Evolutionary conservation across 2,113 vertebrate species (phyloP).

Genomic region (Chelonoidis abingdonii): DNA sequence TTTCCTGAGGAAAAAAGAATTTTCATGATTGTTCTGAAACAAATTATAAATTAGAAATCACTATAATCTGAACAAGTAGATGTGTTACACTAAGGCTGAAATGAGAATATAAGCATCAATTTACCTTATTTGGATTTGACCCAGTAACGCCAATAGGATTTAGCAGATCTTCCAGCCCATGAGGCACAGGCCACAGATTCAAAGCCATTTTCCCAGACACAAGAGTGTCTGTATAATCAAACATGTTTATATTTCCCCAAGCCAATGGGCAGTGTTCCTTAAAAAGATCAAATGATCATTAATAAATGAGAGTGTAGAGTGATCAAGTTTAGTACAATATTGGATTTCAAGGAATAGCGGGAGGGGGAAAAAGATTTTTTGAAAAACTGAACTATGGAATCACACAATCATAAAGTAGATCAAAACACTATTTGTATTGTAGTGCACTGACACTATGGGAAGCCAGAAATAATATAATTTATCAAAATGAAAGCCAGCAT

Average conservation of each 20-base stretch:
- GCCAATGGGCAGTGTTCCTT: constrained; percentile 98
- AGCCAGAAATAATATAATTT: not conserved
- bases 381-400: not conserved
- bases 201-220: constrained; percentile 98
- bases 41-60: not conserved
- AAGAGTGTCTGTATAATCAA: constrained; percentile 97
- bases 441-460: not conserved
- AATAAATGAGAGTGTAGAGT: constrained; percentile 26
- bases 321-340: not conserved
- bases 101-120: not conserved
- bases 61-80: not conserved
- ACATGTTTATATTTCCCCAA: constrained; percentile 98
- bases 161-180: constrained; percentile 95
- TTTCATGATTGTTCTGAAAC: constrained; percentile 30
- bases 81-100: not conserved
- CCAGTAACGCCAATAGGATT: constrained; percentile 98
- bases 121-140: constrained; percentile 98
- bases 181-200: constrained; percentile 98
- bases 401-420: not conserved
- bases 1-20: constrained; percentile 86
- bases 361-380: not conserved
- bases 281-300: constrained; percentile 65
- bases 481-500: not conserved
- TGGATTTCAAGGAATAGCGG: not conserved
- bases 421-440: not conserved